Evolutionary conservation across 2,113 vertebrate species (phyloP).

Genomic region (Chloropsis hardwickii): DNA sequence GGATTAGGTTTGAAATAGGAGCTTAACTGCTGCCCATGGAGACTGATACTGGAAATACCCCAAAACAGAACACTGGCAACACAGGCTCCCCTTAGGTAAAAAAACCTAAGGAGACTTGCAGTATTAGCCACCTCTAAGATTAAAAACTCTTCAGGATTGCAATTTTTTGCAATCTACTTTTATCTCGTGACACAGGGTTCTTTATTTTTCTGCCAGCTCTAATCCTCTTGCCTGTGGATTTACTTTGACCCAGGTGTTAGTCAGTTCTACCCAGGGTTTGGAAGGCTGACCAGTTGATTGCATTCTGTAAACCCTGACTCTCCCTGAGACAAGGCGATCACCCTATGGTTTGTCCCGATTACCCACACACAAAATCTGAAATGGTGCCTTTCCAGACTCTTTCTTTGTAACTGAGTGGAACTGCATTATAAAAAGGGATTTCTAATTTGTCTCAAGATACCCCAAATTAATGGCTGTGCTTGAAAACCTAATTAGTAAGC

Average conservation of each 20-base stretch:
- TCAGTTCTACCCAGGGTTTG: not conserved
- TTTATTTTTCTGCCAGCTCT: not conserved
- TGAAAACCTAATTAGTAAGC: not conserved
- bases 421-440: not conserved
- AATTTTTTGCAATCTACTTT: not conserved
- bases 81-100: not conserved
- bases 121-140: not conserved
- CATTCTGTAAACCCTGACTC: not conserved
- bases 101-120: not conserved
- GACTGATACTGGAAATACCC: not conserved
- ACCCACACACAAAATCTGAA: not conserved
- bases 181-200: not conserved
- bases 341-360: not conserved
- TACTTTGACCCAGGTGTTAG: not conserved
- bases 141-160: not conserved
- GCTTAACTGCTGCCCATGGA: not conserved
- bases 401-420: not conserved
- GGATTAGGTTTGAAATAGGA: constrained; percentile 26
- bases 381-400: not conserved
- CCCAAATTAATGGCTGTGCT: not conserved
- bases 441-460: not conserved
- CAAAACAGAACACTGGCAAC: not conserved
- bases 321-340: not conserved
- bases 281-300: not conserved
- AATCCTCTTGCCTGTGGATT: not conserved